phyloP scores from a whole-genome alignment of 2,113 vertebrate genomes.

The Amblyornis subalaris region DNA sequence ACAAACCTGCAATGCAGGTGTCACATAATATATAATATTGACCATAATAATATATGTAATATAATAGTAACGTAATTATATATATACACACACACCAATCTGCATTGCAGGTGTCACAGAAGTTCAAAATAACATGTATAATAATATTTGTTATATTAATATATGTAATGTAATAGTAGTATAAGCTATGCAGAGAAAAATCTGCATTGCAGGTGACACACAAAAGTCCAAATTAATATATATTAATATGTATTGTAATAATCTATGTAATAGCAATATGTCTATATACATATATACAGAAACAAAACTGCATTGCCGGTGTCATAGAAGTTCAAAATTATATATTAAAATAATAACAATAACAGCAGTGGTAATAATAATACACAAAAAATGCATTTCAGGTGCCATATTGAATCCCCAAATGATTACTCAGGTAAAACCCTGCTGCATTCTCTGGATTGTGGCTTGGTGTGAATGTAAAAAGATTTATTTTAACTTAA shows the following conservation, averaged over 20 bases:
- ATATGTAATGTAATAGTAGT: neutral
- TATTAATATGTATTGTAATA: neutral
- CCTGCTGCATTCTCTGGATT: accelerated
- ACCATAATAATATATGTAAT: neutral
- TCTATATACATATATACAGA: neutral
- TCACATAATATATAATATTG: neutral
- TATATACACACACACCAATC: neutral
- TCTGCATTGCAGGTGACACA: neutral
- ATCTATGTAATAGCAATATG: neutral
- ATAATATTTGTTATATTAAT: neutral
- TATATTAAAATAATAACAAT: neutral
- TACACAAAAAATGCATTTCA: neutral
- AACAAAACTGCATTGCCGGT: neutral
- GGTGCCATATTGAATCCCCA: neutral
- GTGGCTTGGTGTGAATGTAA: neutral
- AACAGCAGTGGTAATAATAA: neutral
- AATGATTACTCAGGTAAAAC: neutral
- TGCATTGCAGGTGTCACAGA: neutral
- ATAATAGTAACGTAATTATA: neutral
- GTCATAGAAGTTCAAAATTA: neutral
- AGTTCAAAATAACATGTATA: neutral
- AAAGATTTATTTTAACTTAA: neutral
- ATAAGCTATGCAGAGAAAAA: neutral
- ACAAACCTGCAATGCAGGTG: neutral
- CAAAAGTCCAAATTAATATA: neutral